Evolutionary conservation across 2,113 vertebrate genomes (phyloP), one percentile per base, ranked within the genome.

Genomic region (Cygnus atratus): DNA sequence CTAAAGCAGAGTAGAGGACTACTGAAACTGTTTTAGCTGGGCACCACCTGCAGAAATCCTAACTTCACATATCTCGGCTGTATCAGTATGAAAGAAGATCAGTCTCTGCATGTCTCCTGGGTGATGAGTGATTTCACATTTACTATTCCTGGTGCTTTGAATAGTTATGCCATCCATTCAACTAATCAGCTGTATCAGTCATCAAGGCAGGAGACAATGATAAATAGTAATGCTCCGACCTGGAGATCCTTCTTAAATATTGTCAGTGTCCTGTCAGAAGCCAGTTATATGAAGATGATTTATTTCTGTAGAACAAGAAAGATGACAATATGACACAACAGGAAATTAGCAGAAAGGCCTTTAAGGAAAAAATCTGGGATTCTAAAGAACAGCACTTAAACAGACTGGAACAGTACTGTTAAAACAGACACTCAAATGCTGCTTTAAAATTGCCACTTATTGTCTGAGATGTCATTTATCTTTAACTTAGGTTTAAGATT

Each of bases 1-100:
- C 13, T 61, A 61, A 72, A 39, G 41, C 0, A 0, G 37, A 74
- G 22, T 11, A 19, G 13, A 87, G 26, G 6, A 65, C 13, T 41
- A 31, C 33, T 35, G 43, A 79, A 67, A 72, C 81, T 43, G 16
- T 68, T 66, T 33, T 24, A 50, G 37, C 46, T 33, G 29, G 87
- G 39, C 54, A 20, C 39, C 61, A 94, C 26, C 66, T 91, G n/a
- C 43, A 67, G 63, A 39, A 39, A 84, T 76, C 21, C 29, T 21
- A 17, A 2, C 65, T 87, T 62, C 58, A 61, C 0, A 1, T 62
- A 41, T 41, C 43, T 87, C 39, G 20, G 35, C 4, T 63, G 33
- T 44, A 57, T 29, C 52, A 46, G 31, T 26, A 46, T 18, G 28
- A 41, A 66, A 59, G 0, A 10, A 63, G 18, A 84, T 35, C 72